Conservation (phyloP, 1,140 invertebrate species). For the Anadara kagoshimensis region DNA sequence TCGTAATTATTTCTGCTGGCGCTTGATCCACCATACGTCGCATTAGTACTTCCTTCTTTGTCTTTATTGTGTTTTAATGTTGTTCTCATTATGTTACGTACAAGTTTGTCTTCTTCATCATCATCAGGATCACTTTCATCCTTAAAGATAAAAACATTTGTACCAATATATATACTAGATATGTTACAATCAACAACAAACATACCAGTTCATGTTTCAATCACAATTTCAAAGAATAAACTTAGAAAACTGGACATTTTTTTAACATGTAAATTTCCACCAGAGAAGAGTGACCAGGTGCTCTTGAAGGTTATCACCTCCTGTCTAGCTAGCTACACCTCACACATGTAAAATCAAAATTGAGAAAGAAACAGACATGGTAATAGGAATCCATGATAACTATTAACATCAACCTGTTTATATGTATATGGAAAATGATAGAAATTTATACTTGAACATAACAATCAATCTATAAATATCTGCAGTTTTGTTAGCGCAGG, state of each 20-base stretch:
- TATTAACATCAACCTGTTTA: too few relatives aligned
- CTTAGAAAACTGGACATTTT: too few relatives aligned
- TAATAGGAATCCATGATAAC: too few relatives aligned
- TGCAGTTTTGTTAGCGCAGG: background rate
- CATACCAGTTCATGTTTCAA: background rate
- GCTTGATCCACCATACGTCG: conserved; percentile 42
- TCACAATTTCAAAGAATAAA: too few relatives aligned
- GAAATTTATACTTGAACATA: background rate
- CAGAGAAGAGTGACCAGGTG: too few relatives aligned
- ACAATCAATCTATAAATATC: background rate
- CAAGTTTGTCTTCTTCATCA: conserved; percentile 63
- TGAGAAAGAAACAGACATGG: too few relatives aligned
- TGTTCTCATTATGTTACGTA: conserved; percentile 62
- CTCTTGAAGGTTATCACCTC: too few relatives aligned
- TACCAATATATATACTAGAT: background rate
- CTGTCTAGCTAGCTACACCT: too few relatives aligned
- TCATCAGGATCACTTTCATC: conserved; percentile 62
- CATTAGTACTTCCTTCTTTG: conserved; percentile 38
- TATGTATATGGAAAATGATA: too few relatives aligned
- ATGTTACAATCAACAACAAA: background rate
- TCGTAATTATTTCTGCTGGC: conserved; percentile 13
- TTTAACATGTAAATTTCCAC: too few relatives aligned
- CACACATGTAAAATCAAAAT: too few relatives aligned
- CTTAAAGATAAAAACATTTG: conserved; percentile 18
- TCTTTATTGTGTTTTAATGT: conserved; percentile 39